Base-by-base conservation (phyloP, 2,888 invertebrate genomes). In the Serripes groenlandicus region DNA sequence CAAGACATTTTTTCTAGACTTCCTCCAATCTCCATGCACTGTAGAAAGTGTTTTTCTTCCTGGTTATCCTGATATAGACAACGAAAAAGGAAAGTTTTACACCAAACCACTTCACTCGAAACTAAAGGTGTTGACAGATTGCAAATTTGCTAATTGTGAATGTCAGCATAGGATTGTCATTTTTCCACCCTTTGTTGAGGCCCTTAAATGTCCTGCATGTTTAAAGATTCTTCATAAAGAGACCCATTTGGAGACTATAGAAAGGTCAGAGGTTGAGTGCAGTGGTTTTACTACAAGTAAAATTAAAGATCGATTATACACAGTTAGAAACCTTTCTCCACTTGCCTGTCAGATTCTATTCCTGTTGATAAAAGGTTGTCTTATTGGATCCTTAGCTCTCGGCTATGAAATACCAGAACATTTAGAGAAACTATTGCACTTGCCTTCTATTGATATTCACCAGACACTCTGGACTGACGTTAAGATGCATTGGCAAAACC, bases 341-440 rank as follows among this genome's bases (percentile, higher is more conserved):
- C 7, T 81, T 7, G 35, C 66, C 34, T 52, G 54, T 32, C 58
- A 71, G 26, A 37, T 78, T 30, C 37, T 78, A 11, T 64, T 49
- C 3, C 11, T 84, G 5, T 21, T 84, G 28, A 66, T 58, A 34
- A 80, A 80, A 35, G 75, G 81, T 18, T 71, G 75, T 52, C n/a
- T 78, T 32, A 23, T 84, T 18, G 81, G 84, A 28, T 77, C 81
- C 28, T 18, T 78, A 9, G 75, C 72, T 26, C 49, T 84, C 26
- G 66, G 58, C 42, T 56, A 30, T 15, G n/a, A 26, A 7, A 18
- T 2, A 7, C 21, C 72, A 72, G 35, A 30, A 15, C 11, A 42
- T 2, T 26, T 64, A 26, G 9, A 72, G 30, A 28, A 56, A 5
- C 21, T 72, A 1, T 49, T 35, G 0, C 23, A 11, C 9, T 26